Base-by-base conservation (phyloP, 2,797 vertebrate genomes). In the Pagetopsis macropterus region DNA sequence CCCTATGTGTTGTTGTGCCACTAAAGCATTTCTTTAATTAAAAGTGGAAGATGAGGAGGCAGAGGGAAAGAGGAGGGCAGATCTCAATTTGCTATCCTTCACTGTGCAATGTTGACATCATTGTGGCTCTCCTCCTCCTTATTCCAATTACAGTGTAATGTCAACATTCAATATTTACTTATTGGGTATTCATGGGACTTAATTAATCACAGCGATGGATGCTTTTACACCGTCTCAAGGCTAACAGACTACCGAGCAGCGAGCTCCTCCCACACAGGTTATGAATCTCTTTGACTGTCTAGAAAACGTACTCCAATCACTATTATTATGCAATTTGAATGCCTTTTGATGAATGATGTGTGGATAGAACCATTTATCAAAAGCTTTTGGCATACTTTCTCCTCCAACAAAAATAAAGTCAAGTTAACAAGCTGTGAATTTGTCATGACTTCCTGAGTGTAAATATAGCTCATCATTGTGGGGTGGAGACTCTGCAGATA, bases 151-250 rank as follows among this genome's bases (percentile, higher is more conserved):
- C 78, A 37, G 67, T 58, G 60, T 27, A 84, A 76, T 62, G 84
- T 90, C 82, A 89, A 86, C 88, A 87, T 87, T 87, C 82, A 87
- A 82, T 87, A 89, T 92, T 89, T 90, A 84, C 84, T 82, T 86
- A 87, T 81, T 78, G 68, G 68, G 56, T 69, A 85, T 90, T 84
- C 75, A 84, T 79, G 49, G 58, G 68, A 60, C 72, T 79, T 91
- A 80, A 89, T 91, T 87, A 89, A 88, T 89, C 85, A 89, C 56
- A 70, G 63, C 16, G 48, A 83, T 79, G 71, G 84, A 60, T 60
- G 58, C 58, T 84, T 86, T 79, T 73, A 79, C 69, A 63, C 61
- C 8, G 10, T 67, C 63, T 61, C 54, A 56, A 50, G 57, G 56
- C 61, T 59, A 70, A 56, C 56, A 66, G 51, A 70, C 63, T 50